Evolutionary conservation across 2,797 vertebrate species (phyloP).

Genomic region (Sebastes matsubarae): DNA sequence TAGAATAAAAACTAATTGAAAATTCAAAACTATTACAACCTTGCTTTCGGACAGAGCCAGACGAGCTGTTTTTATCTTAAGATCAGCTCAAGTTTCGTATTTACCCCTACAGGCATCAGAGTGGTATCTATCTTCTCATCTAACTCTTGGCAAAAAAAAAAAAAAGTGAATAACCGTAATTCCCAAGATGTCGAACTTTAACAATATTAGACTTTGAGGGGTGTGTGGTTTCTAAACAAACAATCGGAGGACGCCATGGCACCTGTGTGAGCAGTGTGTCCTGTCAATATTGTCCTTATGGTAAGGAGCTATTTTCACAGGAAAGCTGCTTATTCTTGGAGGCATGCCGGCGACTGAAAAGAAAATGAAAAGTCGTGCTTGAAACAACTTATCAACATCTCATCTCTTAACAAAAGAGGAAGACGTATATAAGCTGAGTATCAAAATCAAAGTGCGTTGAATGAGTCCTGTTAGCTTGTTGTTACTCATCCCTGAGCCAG

Average conservation of each 20-base stretch:
- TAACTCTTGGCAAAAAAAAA: background rate
- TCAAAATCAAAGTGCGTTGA: conserved; percentile 23
- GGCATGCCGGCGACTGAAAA: background rate
- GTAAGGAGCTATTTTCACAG: background rate
- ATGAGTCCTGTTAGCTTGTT: conserved; percentile 44
- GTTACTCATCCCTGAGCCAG: conserved; percentile 48
- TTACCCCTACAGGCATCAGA: background rate
- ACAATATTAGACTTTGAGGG: background rate
- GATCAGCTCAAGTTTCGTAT: background rate
- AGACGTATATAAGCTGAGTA: background rate
- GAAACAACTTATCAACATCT: background rate
- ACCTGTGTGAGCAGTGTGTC: background rate
- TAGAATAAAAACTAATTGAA: too few relatives aligned
- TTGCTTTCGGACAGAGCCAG: background rate
- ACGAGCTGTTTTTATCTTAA: background rate
- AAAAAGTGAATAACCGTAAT: background rate
- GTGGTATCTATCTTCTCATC: background rate
- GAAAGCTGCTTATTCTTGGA: background rate
- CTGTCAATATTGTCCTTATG: background rate
- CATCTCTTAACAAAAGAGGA: background rate
- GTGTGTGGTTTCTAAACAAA: background rate
- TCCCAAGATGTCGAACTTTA: background rate
- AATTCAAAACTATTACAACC: too few relatives aligned
- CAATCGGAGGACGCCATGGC: background rate
- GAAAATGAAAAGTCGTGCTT: background rate